Evolutionary conservation across 2,113 vertebrate species (phyloP).

Genomic region (Prionailurus bengalensis): DNA sequence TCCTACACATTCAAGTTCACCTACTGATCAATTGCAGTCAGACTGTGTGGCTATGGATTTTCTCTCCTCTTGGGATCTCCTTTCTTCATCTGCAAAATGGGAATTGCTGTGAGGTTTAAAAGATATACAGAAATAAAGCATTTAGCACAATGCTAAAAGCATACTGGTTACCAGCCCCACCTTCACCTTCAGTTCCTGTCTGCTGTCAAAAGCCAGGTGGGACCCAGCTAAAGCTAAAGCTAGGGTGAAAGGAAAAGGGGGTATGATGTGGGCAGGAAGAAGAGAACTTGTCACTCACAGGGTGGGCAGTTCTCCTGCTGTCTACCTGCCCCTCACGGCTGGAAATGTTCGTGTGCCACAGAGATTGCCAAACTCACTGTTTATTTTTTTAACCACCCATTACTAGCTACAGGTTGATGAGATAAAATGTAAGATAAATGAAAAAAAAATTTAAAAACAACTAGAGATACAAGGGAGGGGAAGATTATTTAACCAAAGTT

Average conservation of each 20-base stretch:
- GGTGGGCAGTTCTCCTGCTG: neutral
- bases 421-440: neutral
- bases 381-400: neutral
- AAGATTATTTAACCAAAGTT: neutral
- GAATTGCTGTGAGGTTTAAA: neutral
- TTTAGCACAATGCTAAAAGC: neutral
- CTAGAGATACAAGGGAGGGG: neutral
- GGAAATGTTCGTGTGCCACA: neutral
- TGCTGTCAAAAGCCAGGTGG: neutral
- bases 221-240: neutral
- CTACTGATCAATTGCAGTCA: neutral
- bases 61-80: neutral
- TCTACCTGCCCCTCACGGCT: neutral
- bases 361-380: neutral
- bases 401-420: constrained; percentile 25
- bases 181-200: neutral
- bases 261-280: neutral
- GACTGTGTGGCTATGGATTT: neutral
- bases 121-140: neutral
- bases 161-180: neutral
- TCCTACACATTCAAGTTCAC: neutral
- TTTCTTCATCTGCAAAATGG: neutral
- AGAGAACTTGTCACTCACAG: neutral
- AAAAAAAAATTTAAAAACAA: neutral
- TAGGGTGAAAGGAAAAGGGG: neutral